phyloP scores from a whole-genome alignment of 2,797 vertebrate genomes.

The Chloroceryle amazona region DNA sequence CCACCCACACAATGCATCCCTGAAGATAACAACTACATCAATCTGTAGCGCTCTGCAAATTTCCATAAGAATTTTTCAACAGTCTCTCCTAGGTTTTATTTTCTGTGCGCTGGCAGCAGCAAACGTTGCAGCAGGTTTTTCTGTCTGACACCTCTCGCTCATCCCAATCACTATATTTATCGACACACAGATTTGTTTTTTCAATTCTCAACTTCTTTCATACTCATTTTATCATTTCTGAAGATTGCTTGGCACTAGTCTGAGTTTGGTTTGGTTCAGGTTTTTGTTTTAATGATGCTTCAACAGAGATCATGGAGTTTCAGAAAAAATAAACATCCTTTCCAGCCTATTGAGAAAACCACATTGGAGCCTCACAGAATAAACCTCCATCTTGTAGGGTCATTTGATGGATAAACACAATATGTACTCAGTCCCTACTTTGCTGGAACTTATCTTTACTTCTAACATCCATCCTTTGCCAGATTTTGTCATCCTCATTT shows the following conservation, averaged over 20 bases:
- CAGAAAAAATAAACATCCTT: slow-evolving; percentile 25
- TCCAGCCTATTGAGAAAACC: not conserved
- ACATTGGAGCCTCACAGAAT: not conserved
- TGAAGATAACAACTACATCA: not conserved
- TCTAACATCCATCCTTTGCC: not conserved
- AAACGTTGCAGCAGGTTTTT: slow-evolving; percentile 55
- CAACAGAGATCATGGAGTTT: not conserved
- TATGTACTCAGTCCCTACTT: not conserved
- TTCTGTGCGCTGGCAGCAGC: not conserved
- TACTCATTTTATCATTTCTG: slow-evolving; percentile 24
- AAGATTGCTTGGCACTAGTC: slow-evolving; percentile 52
- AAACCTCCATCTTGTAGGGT: slow-evolving; percentile 7
- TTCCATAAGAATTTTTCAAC: not conserved
- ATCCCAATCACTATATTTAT: slow-evolving; percentile 59
- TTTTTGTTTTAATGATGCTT: slow-evolving; percentile 49
- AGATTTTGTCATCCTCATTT: slow-evolving; percentile 7
- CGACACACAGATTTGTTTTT: slow-evolving; percentile 69
- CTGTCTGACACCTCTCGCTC: slow-evolving; percentile 58
- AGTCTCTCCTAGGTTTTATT: slow-evolving; percentile 17
- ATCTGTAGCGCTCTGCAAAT: not conserved
- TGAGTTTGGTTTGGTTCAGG: not conserved
- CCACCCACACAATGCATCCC: not conserved
- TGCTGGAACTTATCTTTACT: not conserved
- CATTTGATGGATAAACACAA: slow-evolving; percentile 10
- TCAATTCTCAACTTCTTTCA: slow-evolving; percentile 41